A percentile compares a stretch with the other conserved stretches of the same genome.
Evolutionary conservation across 2,888 invertebrate genomes (phyloP).

Genomic region (Coelopa pilipes): DNA sequence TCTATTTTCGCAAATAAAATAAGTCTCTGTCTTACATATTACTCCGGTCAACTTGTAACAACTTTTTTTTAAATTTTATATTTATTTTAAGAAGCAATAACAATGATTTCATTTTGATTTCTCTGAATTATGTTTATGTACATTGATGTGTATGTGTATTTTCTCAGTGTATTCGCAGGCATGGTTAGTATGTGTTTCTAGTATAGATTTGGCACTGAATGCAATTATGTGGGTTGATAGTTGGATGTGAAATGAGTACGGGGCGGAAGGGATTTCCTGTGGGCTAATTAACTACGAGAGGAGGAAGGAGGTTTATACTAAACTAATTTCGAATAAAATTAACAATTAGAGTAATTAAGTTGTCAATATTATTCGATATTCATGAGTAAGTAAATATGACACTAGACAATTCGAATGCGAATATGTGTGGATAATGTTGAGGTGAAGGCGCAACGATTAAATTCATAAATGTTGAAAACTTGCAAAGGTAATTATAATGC

Average conservation of each 20-base stretch:
- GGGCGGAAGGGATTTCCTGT: too few relatives aligned
- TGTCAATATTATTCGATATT: too few relatives aligned
- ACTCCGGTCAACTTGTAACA: neutral
- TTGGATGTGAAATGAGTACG: too few relatives aligned
- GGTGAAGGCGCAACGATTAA: slow-evolving; percentile 21
- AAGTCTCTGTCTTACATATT: too few relatives aligned
- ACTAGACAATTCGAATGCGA: too few relatives aligned
- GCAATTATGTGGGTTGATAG: neutral
- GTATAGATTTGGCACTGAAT: slow-evolving; percentile 15
- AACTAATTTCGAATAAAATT: too few relatives aligned
- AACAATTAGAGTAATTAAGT: too few relatives aligned
- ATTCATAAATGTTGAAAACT: slow-evolving; percentile 2
- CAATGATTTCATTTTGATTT: slow-evolving; percentile 1
- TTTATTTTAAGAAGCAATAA: slow-evolving; percentile 8
- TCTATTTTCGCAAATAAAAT: too few relatives aligned
- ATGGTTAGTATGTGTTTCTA: neutral
- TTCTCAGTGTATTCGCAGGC: neutral
- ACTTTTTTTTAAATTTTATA: slow-evolving; percentile 1
- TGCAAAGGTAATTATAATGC: too few relatives aligned
- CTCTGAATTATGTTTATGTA: neutral
- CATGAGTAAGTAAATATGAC: too few relatives aligned
- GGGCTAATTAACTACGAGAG: too few relatives aligned
- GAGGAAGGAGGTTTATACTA: too few relatives aligned
- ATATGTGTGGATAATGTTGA: slow-evolving; percentile 7
- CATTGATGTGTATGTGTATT: neutral